A percentile compares a stretch with the other conserved stretches of the same genome.
These are phyloP conservation scores for Pecten maximus DNA, from an alignment of 2,888 invertebrate species.

Conservation along the genomic window DNA sequence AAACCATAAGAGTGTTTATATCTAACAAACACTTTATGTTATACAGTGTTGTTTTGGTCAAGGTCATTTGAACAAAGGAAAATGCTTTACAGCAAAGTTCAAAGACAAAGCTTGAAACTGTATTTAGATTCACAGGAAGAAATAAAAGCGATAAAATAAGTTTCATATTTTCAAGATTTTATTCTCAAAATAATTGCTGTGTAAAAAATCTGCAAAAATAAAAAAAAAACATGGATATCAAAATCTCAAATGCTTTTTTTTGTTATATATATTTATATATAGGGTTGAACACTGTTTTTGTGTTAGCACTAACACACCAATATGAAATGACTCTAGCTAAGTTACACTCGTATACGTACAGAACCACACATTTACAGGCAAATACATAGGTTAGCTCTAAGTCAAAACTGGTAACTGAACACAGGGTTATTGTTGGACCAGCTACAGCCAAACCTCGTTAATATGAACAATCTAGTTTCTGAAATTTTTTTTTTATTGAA, in stretches of 20 bases:
- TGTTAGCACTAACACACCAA: constrained; percentile 24
- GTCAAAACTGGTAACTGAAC: neutral
- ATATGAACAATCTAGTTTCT: neutral
- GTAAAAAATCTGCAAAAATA: constrained; percentile 32
- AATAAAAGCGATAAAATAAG: neutral
- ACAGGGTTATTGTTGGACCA: neutral
- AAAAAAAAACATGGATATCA: constrained; percentile 29
- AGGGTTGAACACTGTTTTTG: constrained; percentile 31
- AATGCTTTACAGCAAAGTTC: no score
- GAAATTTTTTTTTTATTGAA: neutral
- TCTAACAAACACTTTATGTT: no score
- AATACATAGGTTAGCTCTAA: neutral
- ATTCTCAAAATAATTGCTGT: constrained; percentile 32
- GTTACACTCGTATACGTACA: constrained; percentile 16
- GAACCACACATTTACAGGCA: constrained; percentile 20
- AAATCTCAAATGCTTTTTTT: constrained; percentile 33
- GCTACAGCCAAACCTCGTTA: neutral
- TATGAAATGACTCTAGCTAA: constrained; percentile 25
- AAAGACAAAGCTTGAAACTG: no score
- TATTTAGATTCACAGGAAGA: neutral
- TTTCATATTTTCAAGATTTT: constrained; percentile 2
- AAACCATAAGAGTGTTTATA: no score
- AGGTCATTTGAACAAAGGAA: no score
- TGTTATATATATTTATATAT: constrained; percentile 27
- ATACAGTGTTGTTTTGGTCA: no score